Evolutionary conservation across 2,113 vertebrate genomes (phyloP).

Genomic region (Trachemys scripta): DNA sequence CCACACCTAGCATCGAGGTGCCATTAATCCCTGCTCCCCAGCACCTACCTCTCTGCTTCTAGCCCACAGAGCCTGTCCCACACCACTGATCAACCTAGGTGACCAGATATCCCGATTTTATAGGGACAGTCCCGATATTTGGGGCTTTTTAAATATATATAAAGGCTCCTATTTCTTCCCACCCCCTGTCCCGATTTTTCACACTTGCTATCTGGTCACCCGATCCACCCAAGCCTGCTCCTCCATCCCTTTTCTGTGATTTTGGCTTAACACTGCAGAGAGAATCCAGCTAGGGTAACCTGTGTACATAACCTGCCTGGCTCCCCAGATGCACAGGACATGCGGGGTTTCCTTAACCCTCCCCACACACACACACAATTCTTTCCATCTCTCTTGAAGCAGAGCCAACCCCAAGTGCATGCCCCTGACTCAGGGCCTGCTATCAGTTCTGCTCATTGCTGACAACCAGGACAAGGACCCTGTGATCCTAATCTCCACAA

Average conservation of each 20-base stretch:
- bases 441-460: background rate
- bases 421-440: background rate
- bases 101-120: too few species aligned
- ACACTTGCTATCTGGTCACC: too few species aligned
- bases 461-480: background rate
- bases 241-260: background rate
- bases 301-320: background rate
- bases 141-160: too few species aligned
- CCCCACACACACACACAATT: too few species aligned
- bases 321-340: background rate
- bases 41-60: too few species aligned
- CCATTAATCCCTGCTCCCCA: background rate
- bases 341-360: too few species aligned
- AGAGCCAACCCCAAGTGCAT: too few species aligned
- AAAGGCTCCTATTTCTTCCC: too few species aligned
- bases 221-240: background rate
- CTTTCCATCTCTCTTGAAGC: background rate
- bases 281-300: too few species aligned
- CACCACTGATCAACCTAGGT: background rate
- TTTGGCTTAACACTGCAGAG: background rate
- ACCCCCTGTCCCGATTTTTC: too few species aligned
- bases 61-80: background rate
- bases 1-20: background rate
- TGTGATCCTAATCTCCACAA: too few species aligned
- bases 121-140: too few species aligned